These are phyloP conservation scores for Aptenodytes forsteri DNA, from an alignment of 2,113 vertebrate genomes.

Conservation along the genomic window DNA sequence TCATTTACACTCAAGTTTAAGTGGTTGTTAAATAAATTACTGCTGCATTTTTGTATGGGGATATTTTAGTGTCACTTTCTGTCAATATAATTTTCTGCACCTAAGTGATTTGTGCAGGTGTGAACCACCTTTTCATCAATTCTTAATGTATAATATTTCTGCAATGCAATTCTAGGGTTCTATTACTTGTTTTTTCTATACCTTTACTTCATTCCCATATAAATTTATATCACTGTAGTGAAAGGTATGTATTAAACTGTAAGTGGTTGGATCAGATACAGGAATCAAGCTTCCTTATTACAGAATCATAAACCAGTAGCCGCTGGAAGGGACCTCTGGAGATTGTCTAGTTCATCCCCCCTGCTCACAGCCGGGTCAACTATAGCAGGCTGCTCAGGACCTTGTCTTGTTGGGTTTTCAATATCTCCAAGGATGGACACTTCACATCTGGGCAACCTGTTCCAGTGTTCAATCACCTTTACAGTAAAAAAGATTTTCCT, in stretches of 20 bases:
- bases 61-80: not conserved
- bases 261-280: not conserved
- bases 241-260: not conserved
- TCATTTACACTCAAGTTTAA: not conserved
- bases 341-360: not conserved
- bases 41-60: not conserved
- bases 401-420: not conserved
- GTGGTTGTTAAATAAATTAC: not conserved
- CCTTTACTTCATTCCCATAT: not conserved
- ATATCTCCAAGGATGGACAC: not conserved
- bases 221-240: not conserved
- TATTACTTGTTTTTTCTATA: not conserved
- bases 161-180: not conserved
- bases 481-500: not conserved
- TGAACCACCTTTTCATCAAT: not conserved
- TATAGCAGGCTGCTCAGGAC: not conserved
- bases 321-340: not conserved
- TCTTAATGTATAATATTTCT: not conserved
- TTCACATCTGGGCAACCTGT: not conserved
- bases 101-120: not conserved
- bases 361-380: not conserved
- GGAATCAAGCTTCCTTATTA: not conserved
- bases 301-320: not conserved
- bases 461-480: not conserved
- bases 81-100: not conserved